Conservation (phyloP, 2,797 vertebrate genomes). For the Epinephelus coioides region DNA sequence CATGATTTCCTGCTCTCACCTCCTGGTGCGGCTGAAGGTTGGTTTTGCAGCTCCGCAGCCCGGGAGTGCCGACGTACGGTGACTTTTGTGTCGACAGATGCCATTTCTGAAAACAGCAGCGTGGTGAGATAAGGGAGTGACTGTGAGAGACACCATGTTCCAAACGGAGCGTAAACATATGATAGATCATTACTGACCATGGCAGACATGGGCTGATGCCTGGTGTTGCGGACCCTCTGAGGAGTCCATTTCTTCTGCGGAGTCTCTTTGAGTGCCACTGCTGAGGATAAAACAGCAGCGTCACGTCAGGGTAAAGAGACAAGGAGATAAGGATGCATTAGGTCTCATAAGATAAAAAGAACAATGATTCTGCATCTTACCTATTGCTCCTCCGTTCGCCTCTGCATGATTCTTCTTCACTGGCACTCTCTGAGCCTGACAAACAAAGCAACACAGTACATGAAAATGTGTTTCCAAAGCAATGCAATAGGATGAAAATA, state of each 20-base stretch:
- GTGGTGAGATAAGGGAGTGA: not conserved
- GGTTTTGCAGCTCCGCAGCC: conserved; percentile 35
- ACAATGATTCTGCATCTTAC: conserved; percentile 52
- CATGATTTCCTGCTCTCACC: conserved; percentile 63
- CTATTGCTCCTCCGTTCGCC: conserved; percentile 33
- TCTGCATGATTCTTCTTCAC: conserved; percentile 70
- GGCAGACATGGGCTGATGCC: conserved; percentile 76
- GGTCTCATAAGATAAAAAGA: conserved; percentile 13
- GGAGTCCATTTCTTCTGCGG: conserved; percentile 74
- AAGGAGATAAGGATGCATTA: conserved; percentile 9
- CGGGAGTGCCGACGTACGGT: conserved; percentile 51
- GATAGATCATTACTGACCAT: conserved; percentile 68
- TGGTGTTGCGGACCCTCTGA: conserved; percentile 76
- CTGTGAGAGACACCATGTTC: not conserved
- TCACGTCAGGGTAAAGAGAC: conserved; percentile 21
- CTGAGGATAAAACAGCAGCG: conserved; percentile 28
- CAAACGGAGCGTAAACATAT: not conserved
- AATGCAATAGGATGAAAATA: not conserved
- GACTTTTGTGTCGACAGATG: conserved; percentile 63
- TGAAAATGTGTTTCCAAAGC: not conserved
- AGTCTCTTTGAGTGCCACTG: conserved; percentile 55
- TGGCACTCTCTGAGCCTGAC: conserved; percentile 85
- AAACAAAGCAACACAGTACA: conserved; percentile 24
- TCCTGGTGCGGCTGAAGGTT: conserved; percentile 63
- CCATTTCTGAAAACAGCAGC: conserved; percentile 73